Conservation (phyloP, 2,888 invertebrate species). For the Abrostola tripartita region DNA sequence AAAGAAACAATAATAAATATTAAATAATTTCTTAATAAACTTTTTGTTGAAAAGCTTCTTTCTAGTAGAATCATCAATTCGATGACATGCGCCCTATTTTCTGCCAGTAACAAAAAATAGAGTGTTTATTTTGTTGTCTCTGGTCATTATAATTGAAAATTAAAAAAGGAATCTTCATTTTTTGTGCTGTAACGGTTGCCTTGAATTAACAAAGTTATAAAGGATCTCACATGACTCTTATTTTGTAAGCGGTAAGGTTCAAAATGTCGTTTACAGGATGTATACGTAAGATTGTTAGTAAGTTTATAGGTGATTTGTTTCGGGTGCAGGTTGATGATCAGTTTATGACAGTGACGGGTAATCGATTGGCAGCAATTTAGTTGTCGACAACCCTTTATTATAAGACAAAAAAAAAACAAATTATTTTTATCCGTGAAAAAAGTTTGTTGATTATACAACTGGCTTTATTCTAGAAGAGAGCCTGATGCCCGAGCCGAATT, state of each 20-base stretch:
- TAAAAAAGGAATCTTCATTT: slow-evolving; percentile 21
- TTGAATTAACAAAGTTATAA: neutral
- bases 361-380: slow-evolving; percentile 57
- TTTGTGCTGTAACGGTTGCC: slow-evolving; percentile 15
- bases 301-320: slow-evolving; percentile 56
- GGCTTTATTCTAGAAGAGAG: too few relatives aligned
- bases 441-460: too few relatives aligned
- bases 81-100: neutral
- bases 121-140: neutral
- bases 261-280: neutral
- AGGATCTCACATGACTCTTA: slow-evolving; percentile 9
- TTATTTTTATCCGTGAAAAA: neutral
- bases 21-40: neutral
- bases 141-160: slow-evolving; percentile 40
- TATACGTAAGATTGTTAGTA: neutral
- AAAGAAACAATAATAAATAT: neutral
- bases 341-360: slow-evolving; percentile 55
- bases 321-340: slow-evolving; percentile 54
- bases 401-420: neutral
- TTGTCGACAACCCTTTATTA: slow-evolving; percentile 44
- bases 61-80: neutral
- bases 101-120: neutral
- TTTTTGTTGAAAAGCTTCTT: neutral
- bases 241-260: slow-evolving; percentile 8
- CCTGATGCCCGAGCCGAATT: too few relatives aligned